These are phyloP conservation scores for Knipowitschia caucasica DNA, from an alignment of 2,797 vertebrate species.

Conservation along the genomic window DNA sequence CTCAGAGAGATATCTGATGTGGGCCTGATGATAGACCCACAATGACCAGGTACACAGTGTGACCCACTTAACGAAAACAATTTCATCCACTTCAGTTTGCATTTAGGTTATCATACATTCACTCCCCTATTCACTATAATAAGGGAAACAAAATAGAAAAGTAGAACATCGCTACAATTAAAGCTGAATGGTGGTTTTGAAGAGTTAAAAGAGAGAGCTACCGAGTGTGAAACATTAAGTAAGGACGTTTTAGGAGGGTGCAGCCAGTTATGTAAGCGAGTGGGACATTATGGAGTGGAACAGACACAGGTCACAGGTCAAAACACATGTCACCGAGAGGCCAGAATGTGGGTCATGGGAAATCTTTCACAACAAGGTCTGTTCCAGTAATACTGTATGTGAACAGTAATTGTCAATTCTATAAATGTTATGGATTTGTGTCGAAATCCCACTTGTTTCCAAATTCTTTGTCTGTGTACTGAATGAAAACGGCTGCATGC, in stretches of 20 bases:
- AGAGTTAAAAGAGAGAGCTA: not conserved
- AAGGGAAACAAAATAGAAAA: too few relatives aligned
- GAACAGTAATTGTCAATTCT: too few relatives aligned
- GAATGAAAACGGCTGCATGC: too few relatives aligned
- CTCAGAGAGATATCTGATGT: slow-evolving; percentile 33
- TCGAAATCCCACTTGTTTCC: not conserved
- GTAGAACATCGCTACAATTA: too few relatives aligned
- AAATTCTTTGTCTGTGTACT: too few relatives aligned
- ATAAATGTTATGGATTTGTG: not conserved
- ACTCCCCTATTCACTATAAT: too few relatives aligned
- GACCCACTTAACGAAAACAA: too few relatives aligned
- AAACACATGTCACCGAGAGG: not conserved
- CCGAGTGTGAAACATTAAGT: not conserved
- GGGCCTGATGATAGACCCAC: slow-evolving; percentile 23
- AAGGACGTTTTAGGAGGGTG: not conserved
- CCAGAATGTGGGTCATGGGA: not conserved
- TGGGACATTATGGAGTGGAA: slow-evolving; percentile 44
- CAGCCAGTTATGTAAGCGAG: slow-evolving; percentile 35
- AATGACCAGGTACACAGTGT: slow-evolving; percentile 7
- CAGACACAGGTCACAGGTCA: slow-evolving; percentile 27
- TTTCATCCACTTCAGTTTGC: too few relatives aligned
- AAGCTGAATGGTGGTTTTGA: too few relatives aligned
- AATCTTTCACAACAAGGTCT: not conserved
- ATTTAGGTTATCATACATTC: not conserved
- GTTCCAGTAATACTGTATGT: not conserved